These are phyloP conservation scores for Battus philenor DNA, from an alignment of 1,140 invertebrate species.

Conservation along the genomic window DNA sequence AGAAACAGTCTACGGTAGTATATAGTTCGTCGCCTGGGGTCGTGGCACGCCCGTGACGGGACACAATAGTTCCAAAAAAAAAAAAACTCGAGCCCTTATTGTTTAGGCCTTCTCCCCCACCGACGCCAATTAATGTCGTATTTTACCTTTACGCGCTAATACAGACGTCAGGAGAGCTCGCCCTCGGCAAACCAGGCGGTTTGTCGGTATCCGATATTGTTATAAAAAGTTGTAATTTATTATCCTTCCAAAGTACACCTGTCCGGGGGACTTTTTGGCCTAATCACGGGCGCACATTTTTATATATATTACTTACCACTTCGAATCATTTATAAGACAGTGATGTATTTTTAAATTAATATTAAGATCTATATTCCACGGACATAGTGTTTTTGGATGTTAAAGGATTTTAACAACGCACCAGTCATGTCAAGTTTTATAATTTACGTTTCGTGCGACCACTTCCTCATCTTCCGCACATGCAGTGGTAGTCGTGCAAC, in stretches of 20 bases:
- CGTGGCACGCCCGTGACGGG: slow-evolving; percentile 38
- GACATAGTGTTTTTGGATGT: too few species aligned
- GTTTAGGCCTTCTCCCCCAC: slow-evolving; percentile 33
- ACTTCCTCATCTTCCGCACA: too few species aligned
- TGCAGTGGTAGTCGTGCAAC: too few species aligned
- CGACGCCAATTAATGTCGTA: slow-evolving; percentile 65
- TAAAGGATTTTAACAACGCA: too few species aligned
- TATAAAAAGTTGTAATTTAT: slow-evolving; percentile 25
- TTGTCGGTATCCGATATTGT: slow-evolving; percentile 24
- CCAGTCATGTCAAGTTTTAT: too few species aligned
- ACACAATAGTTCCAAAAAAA: slow-evolving; percentile 52
- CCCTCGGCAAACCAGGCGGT: slow-evolving; percentile 18
- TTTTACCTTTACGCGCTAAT: slow-evolving; percentile 39
- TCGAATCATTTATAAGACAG: too few species aligned
- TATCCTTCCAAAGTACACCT: slow-evolving; percentile 21
- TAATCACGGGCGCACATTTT: slow-evolving; percentile 3
- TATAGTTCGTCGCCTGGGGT: background rate
- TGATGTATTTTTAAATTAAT: too few species aligned
- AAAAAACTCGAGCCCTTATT: slow-evolving; percentile 39
- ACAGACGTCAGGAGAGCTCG: slow-evolving; percentile 23
- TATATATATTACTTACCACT: too few species aligned
- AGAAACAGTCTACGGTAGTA: slow-evolving; percentile 2
- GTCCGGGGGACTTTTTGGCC: slow-evolving; percentile 2
- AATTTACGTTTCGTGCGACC: too few species aligned
- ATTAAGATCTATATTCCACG: too few species aligned